phyloP scores from a whole-genome alignment of 2,113 vertebrate genomes.

The Poeciliopsis turrubarensis region DNA sequence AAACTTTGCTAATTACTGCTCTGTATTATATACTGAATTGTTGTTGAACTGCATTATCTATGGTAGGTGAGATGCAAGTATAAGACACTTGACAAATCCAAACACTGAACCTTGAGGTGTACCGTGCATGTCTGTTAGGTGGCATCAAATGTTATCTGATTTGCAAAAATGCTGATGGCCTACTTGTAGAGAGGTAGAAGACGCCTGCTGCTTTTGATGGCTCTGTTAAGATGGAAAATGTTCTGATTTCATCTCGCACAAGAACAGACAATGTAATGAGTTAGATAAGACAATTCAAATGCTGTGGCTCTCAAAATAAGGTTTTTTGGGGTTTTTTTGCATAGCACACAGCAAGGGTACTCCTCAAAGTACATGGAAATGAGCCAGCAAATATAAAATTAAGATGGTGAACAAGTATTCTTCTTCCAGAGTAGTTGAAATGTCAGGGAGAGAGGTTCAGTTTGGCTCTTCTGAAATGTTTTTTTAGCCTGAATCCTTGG shows the following conservation, averaged over 20 bases:
- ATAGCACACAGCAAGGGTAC: neutral
- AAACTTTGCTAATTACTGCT: too few relatives aligned
- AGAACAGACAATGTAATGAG: conserved; percentile 5
- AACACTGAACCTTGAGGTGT: too few relatives aligned
- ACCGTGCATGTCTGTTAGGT: too few relatives aligned
- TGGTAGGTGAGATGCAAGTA: too few relatives aligned
- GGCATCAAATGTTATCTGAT: too few relatives aligned
- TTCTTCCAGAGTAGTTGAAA: neutral
- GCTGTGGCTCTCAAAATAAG: neutral
- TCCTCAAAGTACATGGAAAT: neutral
- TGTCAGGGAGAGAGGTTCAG: neutral
- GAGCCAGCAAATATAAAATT: neutral
- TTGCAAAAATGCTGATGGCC: too few relatives aligned
- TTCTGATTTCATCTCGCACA: conserved; percentile 7
- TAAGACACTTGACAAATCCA: too few relatives aligned
- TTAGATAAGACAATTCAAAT: neutral
- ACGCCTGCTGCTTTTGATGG: conserved; percentile 4
- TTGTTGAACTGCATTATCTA: neutral
- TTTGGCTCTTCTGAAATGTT: neutral
- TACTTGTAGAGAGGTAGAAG: neutral
- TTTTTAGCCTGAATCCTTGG: neutral
- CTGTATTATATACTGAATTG: neutral
- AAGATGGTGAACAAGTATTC: neutral
- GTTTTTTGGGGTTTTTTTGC: too few relatives aligned
- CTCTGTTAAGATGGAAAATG: neutral